Conservation (phyloP, 2,888 invertebrate genomes). For the Nysson spinosus region DNA sequence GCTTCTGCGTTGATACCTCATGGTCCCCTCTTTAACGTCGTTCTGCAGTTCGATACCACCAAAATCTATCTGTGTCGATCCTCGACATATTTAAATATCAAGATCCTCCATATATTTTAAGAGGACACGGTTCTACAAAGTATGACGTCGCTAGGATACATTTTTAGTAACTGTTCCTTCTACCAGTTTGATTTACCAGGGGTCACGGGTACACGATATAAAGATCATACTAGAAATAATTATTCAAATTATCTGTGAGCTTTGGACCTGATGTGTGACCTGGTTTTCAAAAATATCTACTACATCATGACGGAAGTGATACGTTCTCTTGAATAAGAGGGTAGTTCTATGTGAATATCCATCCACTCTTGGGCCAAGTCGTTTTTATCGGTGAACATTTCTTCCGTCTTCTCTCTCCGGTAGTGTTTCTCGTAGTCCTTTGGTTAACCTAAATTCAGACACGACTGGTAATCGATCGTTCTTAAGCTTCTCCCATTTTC, state of each 20-base stretch:
- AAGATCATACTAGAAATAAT: slow-evolving; percentile 7
- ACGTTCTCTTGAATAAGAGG: slow-evolving; percentile 48
- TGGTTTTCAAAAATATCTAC: slow-evolving; percentile 41
- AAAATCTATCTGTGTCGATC: too few relatives aligned
- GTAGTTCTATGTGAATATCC: slow-evolving; percentile 36
- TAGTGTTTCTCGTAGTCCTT: slow-evolving; percentile 49
- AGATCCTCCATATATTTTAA: too few relatives aligned
- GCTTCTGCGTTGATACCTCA: slow-evolving; percentile 62
- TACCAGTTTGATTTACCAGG: too few relatives aligned
- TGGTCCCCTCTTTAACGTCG: slow-evolving; percentile 17
- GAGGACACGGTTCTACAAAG: too few relatives aligned
- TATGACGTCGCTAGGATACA: too few relatives aligned
- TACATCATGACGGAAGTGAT: slow-evolving; percentile 20
- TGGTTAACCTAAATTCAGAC: slow-evolving; percentile 59
- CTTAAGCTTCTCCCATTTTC: slow-evolving; percentile 32
- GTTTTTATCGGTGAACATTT: slow-evolving; percentile 41
- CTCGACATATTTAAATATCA: too few relatives aligned
- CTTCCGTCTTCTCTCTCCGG: slow-evolving; percentile 18
- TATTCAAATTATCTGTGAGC: slow-evolving; percentile 18
- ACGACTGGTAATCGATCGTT: slow-evolving; percentile 56
- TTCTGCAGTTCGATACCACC: slow-evolving; percentile 37
- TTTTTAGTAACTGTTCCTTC: too few relatives aligned
- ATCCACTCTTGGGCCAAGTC: slow-evolving; percentile 13
- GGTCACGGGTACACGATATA: too few relatives aligned
- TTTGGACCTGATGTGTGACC: slow-evolving; percentile 41